Conservation (phyloP, 2,888 invertebrate genomes). For the Bimastos eiseni region DNA sequence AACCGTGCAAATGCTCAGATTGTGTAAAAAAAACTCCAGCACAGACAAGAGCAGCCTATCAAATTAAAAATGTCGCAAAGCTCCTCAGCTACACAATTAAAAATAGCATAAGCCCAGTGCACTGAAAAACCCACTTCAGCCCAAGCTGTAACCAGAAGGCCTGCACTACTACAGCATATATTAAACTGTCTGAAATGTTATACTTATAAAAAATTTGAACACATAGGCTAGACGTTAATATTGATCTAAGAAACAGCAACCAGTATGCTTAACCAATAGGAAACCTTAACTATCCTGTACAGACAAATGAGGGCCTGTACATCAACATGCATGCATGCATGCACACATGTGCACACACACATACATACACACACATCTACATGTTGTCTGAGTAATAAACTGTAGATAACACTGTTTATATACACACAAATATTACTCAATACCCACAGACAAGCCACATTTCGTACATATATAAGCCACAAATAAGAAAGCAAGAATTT, state of each 20-base stretch:
- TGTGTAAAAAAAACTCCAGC: not conserved
- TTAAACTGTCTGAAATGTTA: slow-evolving; percentile 6
- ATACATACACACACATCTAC: not conserved
- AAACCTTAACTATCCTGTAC: slow-evolving; percentile 6
- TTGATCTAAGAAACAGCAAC: slow-evolving; percentile 13
- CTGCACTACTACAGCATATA: slow-evolving; percentile 13
- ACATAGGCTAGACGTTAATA: not conserved
- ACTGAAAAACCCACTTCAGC: slow-evolving; percentile 7
- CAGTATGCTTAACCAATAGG: not conserved
- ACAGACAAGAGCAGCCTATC: slow-evolving; percentile 14
- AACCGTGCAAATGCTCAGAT: not conserved
- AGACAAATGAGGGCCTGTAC: not conserved
- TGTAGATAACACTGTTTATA: not conserved
- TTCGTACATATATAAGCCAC: too few relatives aligned
- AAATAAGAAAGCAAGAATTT: too few relatives aligned
- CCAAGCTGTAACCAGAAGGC: slow-evolving; percentile 9
- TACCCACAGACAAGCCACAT: too few relatives aligned
- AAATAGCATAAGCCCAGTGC: not conserved
- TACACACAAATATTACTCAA: not conserved
- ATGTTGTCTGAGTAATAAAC: not conserved
- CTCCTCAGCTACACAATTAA: not conserved
- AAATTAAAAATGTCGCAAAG: slow-evolving; percentile 18
- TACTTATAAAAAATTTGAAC: slow-evolving; percentile 13
- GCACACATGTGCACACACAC: too few relatives aligned
- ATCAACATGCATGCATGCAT: not conserved